Evolutionary conservation across 2,888 invertebrate species (phyloP).

Genomic region (Phalera bucephala): DNA sequence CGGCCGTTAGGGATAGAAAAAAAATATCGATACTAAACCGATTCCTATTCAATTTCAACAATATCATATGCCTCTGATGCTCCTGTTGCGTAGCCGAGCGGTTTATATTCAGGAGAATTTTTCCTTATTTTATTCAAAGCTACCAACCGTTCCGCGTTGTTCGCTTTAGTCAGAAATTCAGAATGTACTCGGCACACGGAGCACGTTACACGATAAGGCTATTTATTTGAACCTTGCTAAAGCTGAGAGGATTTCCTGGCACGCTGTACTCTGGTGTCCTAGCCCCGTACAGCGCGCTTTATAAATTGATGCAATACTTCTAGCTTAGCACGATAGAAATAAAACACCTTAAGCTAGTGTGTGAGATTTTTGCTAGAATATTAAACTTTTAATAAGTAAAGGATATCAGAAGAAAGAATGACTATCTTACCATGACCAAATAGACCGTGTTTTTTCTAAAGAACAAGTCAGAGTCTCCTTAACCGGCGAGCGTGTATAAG

Average conservation of each 20-base stretch:
- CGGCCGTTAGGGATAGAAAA: no score
- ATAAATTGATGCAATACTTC: conserved; percentile 9
- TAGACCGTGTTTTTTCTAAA: no score
- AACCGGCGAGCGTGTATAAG: no score
- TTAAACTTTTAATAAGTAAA: no score
- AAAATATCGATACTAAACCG: no score
- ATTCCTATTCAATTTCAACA: not conserved
- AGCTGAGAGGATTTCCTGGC: conserved; percentile 4
- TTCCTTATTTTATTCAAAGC: not conserved
- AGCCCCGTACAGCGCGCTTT: not conserved
- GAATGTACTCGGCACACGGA: not conserved
- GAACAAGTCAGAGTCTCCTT: no score
- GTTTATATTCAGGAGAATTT: not conserved
- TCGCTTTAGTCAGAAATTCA: conserved; percentile 1
- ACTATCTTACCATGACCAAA: no score
- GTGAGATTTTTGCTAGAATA: no score
- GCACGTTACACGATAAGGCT: not conserved
- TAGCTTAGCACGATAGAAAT: not conserved
- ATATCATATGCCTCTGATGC: not conserved
- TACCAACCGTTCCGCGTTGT: conserved; percentile 1
- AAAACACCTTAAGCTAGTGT: no score
- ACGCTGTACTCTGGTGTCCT: conserved; percentile 1
- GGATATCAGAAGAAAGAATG: no score
- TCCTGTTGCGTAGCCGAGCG: not conserved
- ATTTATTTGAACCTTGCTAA: conserved; percentile 4